phyloP scores from a whole-genome alignment of 2,113 vertebrate species.

The Festucalex cinctus region DNA sequence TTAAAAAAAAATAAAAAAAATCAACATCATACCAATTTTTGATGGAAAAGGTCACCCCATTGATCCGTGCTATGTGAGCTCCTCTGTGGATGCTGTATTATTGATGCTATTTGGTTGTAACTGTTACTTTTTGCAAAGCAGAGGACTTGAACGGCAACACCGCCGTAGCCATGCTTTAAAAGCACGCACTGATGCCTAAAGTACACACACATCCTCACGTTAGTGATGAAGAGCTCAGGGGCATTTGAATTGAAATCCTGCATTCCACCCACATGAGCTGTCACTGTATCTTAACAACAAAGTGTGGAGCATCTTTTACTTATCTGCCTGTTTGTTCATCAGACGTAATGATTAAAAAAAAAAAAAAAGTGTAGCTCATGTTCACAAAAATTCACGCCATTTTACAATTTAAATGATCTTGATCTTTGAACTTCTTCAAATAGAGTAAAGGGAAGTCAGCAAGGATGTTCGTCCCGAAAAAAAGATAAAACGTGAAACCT shows the following conservation, averaged over 20 bases:
- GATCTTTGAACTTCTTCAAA: background rate
- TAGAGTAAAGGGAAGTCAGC: background rate
- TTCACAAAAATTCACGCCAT: background rate
- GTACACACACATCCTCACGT: too few relatives aligned
- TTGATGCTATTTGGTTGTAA: constrained; percentile 37
- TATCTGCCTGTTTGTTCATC: background rate
- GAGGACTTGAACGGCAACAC: constrained; percentile 17
- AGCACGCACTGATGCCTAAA: constrained; percentile 5
- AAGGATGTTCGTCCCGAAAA: too few relatives aligned
- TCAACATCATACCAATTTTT: constrained; percentile 37
- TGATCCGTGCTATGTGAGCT: background rate
- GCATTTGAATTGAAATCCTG: constrained; percentile 30
- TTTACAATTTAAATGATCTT: background rate
- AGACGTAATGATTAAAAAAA: background rate
- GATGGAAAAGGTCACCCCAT: background rate
- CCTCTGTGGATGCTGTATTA: constrained; percentile 26
- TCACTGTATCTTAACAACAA: background rate
- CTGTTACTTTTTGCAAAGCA: constrained; percentile 18
- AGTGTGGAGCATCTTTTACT: background rate
- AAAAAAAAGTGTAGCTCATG: background rate
- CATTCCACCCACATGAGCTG: constrained; percentile 27
- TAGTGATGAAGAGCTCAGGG: constrained; percentile 10
- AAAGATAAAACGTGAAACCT: too few relatives aligned
- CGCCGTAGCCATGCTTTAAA: constrained; percentile 24
- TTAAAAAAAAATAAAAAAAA: constrained; percentile 1